phyloP scores from a whole-genome alignment of 53 echinoderm and acorn worm species.

The Paelopatides confundens region DNA sequence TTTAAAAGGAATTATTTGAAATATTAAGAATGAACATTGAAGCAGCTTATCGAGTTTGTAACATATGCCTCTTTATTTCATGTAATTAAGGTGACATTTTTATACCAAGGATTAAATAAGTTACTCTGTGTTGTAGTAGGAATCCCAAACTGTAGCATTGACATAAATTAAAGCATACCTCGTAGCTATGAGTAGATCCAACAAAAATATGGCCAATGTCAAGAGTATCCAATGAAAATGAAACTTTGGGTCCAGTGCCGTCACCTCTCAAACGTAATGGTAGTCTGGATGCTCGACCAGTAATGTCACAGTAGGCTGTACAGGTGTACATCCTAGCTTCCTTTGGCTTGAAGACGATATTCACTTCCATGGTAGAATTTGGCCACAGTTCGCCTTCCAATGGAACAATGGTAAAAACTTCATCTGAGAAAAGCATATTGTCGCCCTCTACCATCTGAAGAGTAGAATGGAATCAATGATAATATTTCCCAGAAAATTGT shows the following conservation, averaged over 20 bases:
- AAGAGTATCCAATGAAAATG: slow-evolving; percentile 89
- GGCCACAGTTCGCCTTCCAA: slow-evolving; percentile 98
- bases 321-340: slow-evolving; percentile 82
- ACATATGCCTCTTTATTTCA: no score
- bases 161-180: slow-evolving; percentile 71
- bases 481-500: no score
- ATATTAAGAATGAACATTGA: no score
- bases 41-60: no score
- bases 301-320: slow-evolving; percentile 96
- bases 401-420: slow-evolving; percentile 88
- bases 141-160: no score
- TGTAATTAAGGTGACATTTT: no score
- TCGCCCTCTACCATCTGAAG: slow-evolving; percentile 83
- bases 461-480: neutral
- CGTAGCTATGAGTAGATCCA: slow-evolving; percentile 94
- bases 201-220: slow-evolving; percentile 98
- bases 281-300: slow-evolving; percentile 90
- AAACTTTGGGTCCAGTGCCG: slow-evolving; percentile 87
- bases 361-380: slow-evolving; percentile 87
- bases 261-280: slow-evolving; percentile 90
- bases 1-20: no score
- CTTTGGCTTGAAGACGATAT: slow-evolving; percentile 88
- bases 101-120: no score
- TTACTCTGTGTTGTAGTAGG: no score
- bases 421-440: slow-evolving; percentile 89